These are phyloP conservation scores for Scortum barcoo DNA, from an alignment of 2,113 vertebrate species.

Conservation along the genomic window DNA sequence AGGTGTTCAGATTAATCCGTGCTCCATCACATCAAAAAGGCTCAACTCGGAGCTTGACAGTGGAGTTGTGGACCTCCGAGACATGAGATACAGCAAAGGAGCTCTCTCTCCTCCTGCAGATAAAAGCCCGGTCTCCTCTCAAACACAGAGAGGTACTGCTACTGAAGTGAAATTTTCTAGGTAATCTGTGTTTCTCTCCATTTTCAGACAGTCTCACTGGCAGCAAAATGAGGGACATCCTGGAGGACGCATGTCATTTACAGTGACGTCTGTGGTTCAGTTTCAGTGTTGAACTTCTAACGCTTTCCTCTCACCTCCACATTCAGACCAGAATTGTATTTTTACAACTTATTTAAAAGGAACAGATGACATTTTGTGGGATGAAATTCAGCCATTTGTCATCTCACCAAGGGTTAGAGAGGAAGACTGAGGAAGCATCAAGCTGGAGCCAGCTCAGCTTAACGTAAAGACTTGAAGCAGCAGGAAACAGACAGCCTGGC, in stretches of 20 bases:
- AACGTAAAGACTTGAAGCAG: background rate
- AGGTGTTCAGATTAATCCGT: conserved; percentile 35
- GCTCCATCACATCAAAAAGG: conserved; percentile 45
- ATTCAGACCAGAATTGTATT: background rate
- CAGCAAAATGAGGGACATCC: background rate
- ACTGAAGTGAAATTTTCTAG: background rate
- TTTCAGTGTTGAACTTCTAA: background rate
- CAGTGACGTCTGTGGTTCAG: background rate
- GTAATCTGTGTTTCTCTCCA: conserved; percentile 6
- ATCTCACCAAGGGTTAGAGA: background rate
- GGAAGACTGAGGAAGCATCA: background rate
- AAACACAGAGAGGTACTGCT: conserved; percentile 4
- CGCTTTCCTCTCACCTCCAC: background rate
- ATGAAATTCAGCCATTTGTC: background rate
- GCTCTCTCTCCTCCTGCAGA: background rate
- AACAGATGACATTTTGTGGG: background rate
- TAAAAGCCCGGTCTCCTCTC: conserved; percentile 7
- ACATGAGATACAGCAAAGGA: conserved; percentile 4
- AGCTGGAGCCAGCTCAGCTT: background rate
- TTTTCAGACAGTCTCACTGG: conserved; percentile 6
- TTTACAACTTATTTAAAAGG: background rate
- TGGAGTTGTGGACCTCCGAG: conserved; percentile 27
- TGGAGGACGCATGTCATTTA: background rate
- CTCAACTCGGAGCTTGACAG: conserved; percentile 29
- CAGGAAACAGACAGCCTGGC: background rate